These are phyloP conservation scores for Zaprionus camerounensis DNA, from an alignment of 1,140 invertebrate genomes.

Conservation along the genomic window DNA sequence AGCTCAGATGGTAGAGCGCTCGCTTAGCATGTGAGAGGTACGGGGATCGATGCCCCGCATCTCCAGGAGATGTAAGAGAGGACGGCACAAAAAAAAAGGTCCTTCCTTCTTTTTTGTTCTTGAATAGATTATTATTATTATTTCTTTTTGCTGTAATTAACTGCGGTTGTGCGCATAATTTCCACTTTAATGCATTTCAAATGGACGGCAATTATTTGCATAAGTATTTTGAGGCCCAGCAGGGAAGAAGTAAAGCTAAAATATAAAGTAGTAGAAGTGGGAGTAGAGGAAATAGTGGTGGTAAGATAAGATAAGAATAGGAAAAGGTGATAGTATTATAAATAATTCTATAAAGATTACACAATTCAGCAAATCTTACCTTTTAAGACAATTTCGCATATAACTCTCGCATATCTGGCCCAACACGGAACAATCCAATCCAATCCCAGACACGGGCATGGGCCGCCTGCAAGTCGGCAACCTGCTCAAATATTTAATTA, in stretches of 20 bases:
- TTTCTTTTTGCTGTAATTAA: slow-evolving; percentile 44
- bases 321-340: no score
- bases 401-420: not conserved
- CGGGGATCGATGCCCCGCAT: slow-evolving; percentile 91
- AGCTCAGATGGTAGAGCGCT: slow-evolving; percentile 94
- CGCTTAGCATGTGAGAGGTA: slow-evolving; percentile 94
- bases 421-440: not conserved
- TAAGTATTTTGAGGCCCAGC: slow-evolving; percentile 26
- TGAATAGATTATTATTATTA: slow-evolving; percentile 22
- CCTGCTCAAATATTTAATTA: slow-evolving; percentile 84
- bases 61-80: slow-evolving; percentile 58
- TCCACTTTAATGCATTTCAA: slow-evolving; percentile 49
- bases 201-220: slow-evolving; percentile 53
- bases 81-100: no score
- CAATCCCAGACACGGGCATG: not conserved
- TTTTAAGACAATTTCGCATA: not conserved
- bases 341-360: not conserved
- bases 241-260: not conserved
- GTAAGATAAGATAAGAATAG: no score
- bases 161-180: slow-evolving; percentile 40
- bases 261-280: not conserved
- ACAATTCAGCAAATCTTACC: not conserved
- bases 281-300: no score
- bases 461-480: slow-evolving; percentile 46
- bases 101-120: slow-evolving; percentile 30